phyloP scores from a whole-genome alignment of 2,888 invertebrate species.

The Dryobota labecula region DNA sequence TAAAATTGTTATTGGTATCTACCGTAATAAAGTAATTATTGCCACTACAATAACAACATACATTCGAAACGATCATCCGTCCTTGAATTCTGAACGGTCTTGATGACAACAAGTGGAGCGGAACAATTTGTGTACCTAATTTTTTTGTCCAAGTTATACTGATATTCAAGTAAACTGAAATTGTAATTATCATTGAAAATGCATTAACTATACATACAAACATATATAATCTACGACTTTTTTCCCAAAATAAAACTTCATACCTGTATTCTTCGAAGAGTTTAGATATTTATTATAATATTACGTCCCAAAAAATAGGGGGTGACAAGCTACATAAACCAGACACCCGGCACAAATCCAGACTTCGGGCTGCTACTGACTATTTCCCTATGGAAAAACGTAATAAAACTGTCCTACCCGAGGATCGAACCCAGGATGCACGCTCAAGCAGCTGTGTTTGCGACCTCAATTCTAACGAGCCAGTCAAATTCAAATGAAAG shows the following conservation, averaged over 20 bases:
- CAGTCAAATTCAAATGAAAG: too few relatives aligned
- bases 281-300: too few relatives aligned
- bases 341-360: neutral
- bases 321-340: neutral
- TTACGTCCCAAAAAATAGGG: neutral
- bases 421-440: neutral
- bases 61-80: slow-evolving; percentile 14
- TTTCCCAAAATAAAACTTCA: too few relatives aligned
- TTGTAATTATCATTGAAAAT: neutral
- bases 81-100: slow-evolving; percentile 23
- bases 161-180: neutral
- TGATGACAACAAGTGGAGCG: neutral
- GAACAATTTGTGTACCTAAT: slow-evolving; percentile 11
- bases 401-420: neutral
- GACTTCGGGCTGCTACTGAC: neutral
- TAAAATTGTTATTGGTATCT: neutral
- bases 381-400: neutral
- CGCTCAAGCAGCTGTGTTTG: neutral
- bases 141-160: neutral
- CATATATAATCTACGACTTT: neutral
- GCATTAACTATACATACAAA: neutral
- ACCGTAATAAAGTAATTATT: slow-evolving; percentile 13
- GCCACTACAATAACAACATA: slow-evolving; percentile 9
- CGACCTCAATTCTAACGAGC: too few relatives aligned
- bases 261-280: too few relatives aligned